Evolutionary conservation across 2,888 invertebrate genomes (phyloP), one percentile per base, ranked within the genome.

Genomic region (Arge pagana): DNA sequence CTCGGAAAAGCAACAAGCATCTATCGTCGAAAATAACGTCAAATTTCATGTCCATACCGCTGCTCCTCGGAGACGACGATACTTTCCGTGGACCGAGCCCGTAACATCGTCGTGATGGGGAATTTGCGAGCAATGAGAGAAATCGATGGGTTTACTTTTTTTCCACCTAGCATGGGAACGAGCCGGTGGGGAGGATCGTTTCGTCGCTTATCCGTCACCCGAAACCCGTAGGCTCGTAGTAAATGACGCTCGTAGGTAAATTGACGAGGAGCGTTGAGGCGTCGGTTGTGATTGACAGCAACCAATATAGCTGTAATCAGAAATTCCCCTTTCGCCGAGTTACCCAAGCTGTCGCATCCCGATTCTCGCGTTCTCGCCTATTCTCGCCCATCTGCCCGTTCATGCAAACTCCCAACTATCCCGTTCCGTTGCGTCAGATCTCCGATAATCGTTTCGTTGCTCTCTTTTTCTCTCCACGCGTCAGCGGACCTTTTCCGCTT

Each of bases 341-440:
- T 74, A 72, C 74, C 74, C 76, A 76, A 76, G 76, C 76, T 76
- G 76, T 76, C 75, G 75, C 76, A 73, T 72, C 73, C 76, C 45
- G 45, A 33, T 18, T 45, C 18, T 5, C 37, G 28, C 45, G 45
- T 23, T 16, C 24, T 13, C 8, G 26, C 33, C n/a, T 24, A 11
- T 24, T 18, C 45, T 45, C 33, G 45, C 45, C 74, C 74, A 76
- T 75, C 74, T 74, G 76, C 73, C 74, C 73, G 72, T 71, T 76
- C 76, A 76, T 75, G 74, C 75, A 74, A 72, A 76, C 72, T 74
- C 74, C 67, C 73, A 66, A 57, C 64, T 55, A 61, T 63, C 65
- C n/a, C 65, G 61, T 51, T 48, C 49, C 48, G 50, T 24, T 42
- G 36, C 41, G 45, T 45, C 43, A 58, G 64, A 64, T 70, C 66